Evolutionary conservation across 2,888 invertebrate species (phyloP), one percentile per base, ranked within the genome.

Genomic region (Ptychoptera albimana): DNA sequence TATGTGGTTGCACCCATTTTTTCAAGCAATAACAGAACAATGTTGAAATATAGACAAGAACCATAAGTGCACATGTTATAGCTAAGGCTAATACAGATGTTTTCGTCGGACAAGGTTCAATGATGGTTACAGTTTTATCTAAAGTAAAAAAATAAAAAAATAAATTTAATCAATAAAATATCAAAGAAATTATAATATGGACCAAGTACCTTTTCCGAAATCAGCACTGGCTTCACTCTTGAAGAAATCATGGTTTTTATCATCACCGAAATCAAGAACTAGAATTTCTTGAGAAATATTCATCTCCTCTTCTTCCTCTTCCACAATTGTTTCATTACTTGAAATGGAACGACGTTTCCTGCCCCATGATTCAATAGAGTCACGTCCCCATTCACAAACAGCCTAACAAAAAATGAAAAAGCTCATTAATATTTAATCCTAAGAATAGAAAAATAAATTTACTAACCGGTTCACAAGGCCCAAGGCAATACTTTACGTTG

Each of bases 401-500:
- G 88, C 88, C 83, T 84, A 58, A 40, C 67, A 63, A 45, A 52
- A 45, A 49, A 47, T 39, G 50, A 38, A 7, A 32, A 47, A 47
- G 49, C 50, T 44, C 48, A 49, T 15, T 32, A 30, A 41, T 45
- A 39, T 41, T 46, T 45, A 14, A 31, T 7, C 39, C 30, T 44
- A 37, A 31, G 9, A 43, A 30, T 15, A 7, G 16, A 30, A 15
- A 36, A 42, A n/a, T n/a, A n/a, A n/a, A 14, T 37, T 14, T 16
- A 68, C 77, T 75, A 68, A 87, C 86, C 55, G 92, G 87, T 61
- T 92, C 89, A 59, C 92, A 93, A 52, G 88, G 89, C 59, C 92
- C 92, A 50, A 93, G 74, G 59, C 92, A 93, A 64, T 93, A 93
- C 61, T 92, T 92, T 55, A 93, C 92, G 65, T 93, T 93, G 65